Base-by-base conservation (phyloP, 2,113 vertebrate species). In the Lamprotornis superbus region DNA sequence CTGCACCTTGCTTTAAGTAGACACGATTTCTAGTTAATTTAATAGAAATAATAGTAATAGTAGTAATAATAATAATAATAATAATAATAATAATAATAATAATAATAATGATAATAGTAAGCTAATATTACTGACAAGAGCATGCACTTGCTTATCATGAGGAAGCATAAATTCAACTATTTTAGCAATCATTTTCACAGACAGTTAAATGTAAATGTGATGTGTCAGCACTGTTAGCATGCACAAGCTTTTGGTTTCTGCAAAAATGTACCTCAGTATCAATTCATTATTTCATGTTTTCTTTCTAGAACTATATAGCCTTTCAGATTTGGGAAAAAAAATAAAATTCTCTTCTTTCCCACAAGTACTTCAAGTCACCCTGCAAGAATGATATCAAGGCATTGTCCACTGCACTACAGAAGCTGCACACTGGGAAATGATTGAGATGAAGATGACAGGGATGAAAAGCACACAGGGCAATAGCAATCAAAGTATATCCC, bases 91-190 rank as follows among this genome's bases (percentile, higher is more conserved):
- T 24, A 49, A 23, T 49, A 49, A 24, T 49, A 49, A 13, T 49
- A 23, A 24, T 24, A 49, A 13, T 42, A 42, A 12, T 42, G 19
- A 44, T 44, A 44, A 44, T 44, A 19, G 4, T 52, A 50, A 21
- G 17, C 25, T 60, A 31, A 23, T 64, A 46, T 56, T 64, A 27
- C 42, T 79, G 28, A 28, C 24, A 78, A 73, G 14, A 80, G 5
- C 0, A 0, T 49, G 28, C 12, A 24, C 9, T 77, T 84, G 56
- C 25, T 40, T 37, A 24, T 31, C 16, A 20, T 16, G 15, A 22
- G 46, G 70, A 87, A 87, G 35, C 23, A 31, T 23, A 61, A 70
- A 79, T 22, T 23, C 23, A 68, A 37, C 11, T n/a, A n/a, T 56
- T 81, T 44, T 69, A 84, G 73, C 15, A 46, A 12, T 37, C 12